phyloP scores from a whole-genome alignment of 2,113 vertebrate species.

The Dipodomys merriami region DNA sequence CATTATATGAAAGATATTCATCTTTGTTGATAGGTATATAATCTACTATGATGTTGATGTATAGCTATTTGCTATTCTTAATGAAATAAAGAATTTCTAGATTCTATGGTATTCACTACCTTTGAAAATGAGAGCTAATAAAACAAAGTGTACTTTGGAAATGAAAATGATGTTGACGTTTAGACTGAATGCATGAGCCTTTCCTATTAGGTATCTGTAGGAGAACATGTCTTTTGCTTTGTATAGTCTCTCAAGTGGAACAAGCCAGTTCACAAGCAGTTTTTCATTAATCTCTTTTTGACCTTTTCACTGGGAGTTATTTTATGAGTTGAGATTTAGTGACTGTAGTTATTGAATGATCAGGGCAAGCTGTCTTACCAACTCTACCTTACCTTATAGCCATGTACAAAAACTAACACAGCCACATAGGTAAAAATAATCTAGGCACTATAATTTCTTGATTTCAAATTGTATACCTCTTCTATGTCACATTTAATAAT shows the following conservation, averaged over 20 bases:
- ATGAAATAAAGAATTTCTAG: neutral
- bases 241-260: conserved; percentile 18
- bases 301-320: conserved; percentile 53
- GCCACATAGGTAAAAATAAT: neutral
- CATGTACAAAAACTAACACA: neutral
- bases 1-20: conserved; percentile 11
- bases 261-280: conserved; percentile 59
- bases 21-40: neutral
- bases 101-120: conserved; percentile 62
- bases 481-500: conserved; percentile 40
- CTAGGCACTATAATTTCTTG: neutral
- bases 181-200: conserved; percentile 49
- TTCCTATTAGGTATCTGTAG: conserved; percentile 69
- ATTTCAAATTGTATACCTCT: neutral
- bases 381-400: neutral
- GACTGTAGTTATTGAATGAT: conserved; percentile 2
- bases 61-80: neutral
- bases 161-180: conserved; percentile 76
- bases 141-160: conserved; percentile 75
- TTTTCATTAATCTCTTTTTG: conserved; percentile 66
- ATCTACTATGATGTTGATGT: neutral
- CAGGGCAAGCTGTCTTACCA: neutral
- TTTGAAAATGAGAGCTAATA: conserved; percentile 79
- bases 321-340: conserved; percentile 62
- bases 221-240: conserved; percentile 52